These are phyloP conservation scores for Tiphia femorata DNA, from an alignment of 2,888 invertebrate genomes.

Conservation along the genomic window DNA sequence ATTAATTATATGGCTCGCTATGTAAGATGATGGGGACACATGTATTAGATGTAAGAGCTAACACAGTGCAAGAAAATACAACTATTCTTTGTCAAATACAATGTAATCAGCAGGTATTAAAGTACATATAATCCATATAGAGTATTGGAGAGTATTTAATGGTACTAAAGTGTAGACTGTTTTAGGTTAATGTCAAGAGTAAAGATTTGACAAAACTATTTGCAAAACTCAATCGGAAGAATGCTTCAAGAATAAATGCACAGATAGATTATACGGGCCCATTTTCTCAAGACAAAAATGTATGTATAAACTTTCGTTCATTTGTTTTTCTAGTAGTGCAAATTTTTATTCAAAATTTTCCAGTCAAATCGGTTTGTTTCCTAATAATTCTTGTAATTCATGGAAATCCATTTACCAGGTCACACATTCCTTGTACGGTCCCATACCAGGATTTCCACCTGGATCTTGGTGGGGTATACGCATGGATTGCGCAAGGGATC, in stretches of 20 bases:
- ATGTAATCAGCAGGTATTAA: slow-evolving; percentile 43
- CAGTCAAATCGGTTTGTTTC: not conserved
- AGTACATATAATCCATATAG: not conserved
- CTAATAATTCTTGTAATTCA: slow-evolving; percentile 4
- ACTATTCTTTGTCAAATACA: slow-evolving; percentile 42
- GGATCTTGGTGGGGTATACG: slow-evolving; percentile 67
- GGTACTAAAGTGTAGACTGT: not conserved
- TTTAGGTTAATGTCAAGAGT: slow-evolving; percentile 45
- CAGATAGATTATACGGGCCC: slow-evolving; percentile 11
- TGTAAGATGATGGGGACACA: too few species aligned
- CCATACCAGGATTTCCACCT: slow-evolving; percentile 49
- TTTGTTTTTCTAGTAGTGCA: not conserved
- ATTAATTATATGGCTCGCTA: too few species aligned
- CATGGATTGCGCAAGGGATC: slow-evolving; percentile 63
- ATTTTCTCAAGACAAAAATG: slow-evolving; percentile 26
- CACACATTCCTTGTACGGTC: slow-evolving; percentile 53
- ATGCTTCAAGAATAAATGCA: slow-evolving; percentile 28
- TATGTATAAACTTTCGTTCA: slow-evolving; percentile 8
- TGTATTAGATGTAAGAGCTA: slow-evolving; percentile 20
- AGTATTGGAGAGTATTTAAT: not conserved
- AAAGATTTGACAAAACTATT: slow-evolving; percentile 48
- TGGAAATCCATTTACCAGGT: slow-evolving; percentile 28
- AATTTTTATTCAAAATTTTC: not conserved
- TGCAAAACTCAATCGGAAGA: slow-evolving; percentile 48
- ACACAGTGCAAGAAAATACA: slow-evolving; percentile 48